phyloP scores from a whole-genome alignment of 2,797 vertebrate species.

The Dicrostonyx torquatus region DNA sequence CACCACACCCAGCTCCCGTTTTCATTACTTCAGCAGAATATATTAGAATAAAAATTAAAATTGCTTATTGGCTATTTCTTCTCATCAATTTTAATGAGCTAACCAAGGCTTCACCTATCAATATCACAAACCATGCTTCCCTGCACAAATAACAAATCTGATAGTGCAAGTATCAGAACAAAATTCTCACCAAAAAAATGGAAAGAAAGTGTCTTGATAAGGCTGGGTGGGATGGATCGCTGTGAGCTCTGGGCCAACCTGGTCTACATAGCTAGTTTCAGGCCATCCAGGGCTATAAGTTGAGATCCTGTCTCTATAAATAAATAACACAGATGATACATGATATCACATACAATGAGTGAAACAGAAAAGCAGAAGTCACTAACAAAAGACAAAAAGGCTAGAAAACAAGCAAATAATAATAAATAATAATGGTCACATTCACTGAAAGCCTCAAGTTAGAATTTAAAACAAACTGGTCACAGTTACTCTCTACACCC shows the following conservation, averaged over 20 bases:
- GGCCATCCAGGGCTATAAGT: too few relatives aligned
- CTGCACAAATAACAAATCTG: neutral
- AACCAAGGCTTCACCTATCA: neutral
- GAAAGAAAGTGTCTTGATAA: conserved; percentile 5
- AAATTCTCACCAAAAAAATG: conserved; percentile 49
- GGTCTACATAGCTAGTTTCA: too few relatives aligned
- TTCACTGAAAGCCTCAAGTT: conserved; percentile 24
- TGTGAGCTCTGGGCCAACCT: too few relatives aligned
- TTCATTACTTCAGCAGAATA: neutral
- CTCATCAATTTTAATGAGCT: conserved; percentile 40
- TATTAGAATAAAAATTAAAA: neutral
- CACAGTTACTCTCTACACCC: conserved; percentile 4
- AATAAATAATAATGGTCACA: neutral
- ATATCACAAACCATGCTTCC: conserved; percentile 28
- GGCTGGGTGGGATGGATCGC: too few relatives aligned
- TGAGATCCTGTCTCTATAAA: neutral
- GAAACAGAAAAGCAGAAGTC: neutral
- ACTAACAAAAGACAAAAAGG: conserved; percentile 15
- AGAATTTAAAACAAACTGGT: conserved; percentile 23
- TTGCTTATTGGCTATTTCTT: conserved; percentile 1
- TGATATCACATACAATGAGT: neutral
- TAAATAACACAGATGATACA: neutral
- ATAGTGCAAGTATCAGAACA: conserved; percentile 42
- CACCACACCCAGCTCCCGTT: too few relatives aligned
- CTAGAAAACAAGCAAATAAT: neutral